Evolutionary conservation across 2,113 vertebrate genomes (phyloP).

Genomic region (Cyanoderma ruficeps): DNA sequence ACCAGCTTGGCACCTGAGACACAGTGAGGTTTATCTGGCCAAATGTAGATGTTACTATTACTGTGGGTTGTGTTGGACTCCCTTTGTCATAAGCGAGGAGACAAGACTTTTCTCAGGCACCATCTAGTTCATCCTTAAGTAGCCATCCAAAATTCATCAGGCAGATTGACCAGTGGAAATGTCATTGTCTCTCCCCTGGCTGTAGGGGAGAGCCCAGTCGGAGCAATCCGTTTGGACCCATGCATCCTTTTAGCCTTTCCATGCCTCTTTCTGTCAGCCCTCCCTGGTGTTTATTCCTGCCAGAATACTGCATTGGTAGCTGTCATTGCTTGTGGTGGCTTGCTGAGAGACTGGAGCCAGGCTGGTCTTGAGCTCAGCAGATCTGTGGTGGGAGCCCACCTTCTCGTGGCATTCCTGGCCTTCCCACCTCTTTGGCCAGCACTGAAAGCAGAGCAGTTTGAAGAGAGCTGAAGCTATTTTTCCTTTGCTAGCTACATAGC

Average conservation of each 20-base stretch:
- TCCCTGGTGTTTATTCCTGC: not conserved
- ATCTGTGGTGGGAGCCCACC: not conserved
- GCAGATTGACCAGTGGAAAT: not conserved
- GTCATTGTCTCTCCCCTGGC: not conserved
- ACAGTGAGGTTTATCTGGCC: not conserved
- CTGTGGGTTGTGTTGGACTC: not conserved
- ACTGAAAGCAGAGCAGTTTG: not conserved
- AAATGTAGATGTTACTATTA: not conserved
- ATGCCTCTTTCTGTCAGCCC: not conserved
- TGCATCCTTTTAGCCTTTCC: not conserved
- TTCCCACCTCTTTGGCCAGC: not conserved
- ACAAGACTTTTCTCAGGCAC: not conserved
- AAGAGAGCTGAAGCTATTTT: not conserved
- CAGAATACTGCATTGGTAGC: not conserved
- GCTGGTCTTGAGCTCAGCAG: not conserved
- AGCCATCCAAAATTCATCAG: not conserved
- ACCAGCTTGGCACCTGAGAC: not conserved
- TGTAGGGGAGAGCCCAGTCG: not conserved
- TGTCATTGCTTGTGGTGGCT: not conserved
- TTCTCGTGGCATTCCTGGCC: not conserved
- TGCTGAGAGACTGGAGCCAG: fast-evolving
- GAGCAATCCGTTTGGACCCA: not conserved
- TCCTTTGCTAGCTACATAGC: not conserved
- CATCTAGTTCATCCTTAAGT: not conserved
- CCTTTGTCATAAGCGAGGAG: not conserved